phyloP scores from a whole-genome alignment of 2,888 invertebrate species.

The Metallyticus violacea region DNA sequence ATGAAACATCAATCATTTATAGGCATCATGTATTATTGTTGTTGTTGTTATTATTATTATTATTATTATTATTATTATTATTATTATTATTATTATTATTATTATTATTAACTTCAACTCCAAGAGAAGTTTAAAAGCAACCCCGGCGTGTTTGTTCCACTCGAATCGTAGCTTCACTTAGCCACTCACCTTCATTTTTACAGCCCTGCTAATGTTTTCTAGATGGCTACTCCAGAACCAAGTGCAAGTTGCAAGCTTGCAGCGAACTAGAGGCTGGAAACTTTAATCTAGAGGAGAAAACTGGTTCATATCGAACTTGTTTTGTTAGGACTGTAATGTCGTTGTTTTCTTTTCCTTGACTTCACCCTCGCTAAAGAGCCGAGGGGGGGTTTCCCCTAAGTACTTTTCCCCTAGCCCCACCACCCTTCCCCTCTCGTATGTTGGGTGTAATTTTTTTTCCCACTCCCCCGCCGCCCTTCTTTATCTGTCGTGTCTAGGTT shows the following conservation, averaged over 20 bases:
- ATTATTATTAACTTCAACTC: no score
- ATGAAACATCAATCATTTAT: no score
- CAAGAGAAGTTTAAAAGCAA: no score
- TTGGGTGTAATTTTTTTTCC: background rate
- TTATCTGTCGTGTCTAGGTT: conserved; percentile 9
- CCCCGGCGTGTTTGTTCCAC: no score
- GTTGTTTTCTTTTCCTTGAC: background rate
- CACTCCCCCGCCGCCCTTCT: background rate
- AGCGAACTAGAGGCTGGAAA: background rate
- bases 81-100: no score
- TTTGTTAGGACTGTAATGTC: background rate
- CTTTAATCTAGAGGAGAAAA: background rate
- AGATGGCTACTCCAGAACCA: background rate
- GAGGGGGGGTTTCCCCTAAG: background rate
- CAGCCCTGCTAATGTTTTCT: background rate
- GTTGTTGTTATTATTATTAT: no score
- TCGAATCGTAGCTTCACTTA: no score
- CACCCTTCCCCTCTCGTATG: background rate
- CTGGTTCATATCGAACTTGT: background rate
- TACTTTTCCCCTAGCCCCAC: background rate
- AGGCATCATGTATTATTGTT: no score
- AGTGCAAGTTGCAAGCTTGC: background rate
- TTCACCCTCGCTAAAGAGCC: background rate
- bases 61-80: no score
- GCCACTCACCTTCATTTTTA: no score